Evolutionary conservation across 2,113 vertebrate genomes (phyloP).

Genomic region (Bufo gargarizans): DNA sequence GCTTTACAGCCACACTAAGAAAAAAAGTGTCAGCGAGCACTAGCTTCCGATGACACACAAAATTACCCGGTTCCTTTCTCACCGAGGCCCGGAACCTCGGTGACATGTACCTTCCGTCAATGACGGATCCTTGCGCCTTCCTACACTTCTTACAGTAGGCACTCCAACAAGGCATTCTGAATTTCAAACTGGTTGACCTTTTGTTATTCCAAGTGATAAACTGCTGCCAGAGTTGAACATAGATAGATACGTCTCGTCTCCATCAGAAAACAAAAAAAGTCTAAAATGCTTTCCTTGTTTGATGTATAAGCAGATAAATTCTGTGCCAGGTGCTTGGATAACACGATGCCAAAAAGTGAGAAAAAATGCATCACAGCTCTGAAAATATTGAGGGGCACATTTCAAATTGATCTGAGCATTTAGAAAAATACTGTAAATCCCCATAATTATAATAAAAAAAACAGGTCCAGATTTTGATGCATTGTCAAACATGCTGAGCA

Average conservation of each 20-base stretch:
- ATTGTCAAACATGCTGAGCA: neutral
- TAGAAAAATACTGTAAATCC: neutral
- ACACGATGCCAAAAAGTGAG: slow-evolving; percentile 1
- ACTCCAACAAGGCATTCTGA: neutral
- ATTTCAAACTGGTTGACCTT: neutral
- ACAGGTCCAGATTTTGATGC: neutral
- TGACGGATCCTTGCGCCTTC: no score
- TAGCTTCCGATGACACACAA: no score
- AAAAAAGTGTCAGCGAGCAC: no score
- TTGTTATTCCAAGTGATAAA: neutral
- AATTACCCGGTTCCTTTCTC: no score
- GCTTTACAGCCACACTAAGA: no score
- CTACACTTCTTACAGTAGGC: no score
- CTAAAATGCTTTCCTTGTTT: neutral
- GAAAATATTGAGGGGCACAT: slow-evolving; percentile 31
- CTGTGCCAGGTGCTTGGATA: slow-evolving; percentile 40
- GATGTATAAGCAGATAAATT: slow-evolving; percentile 13
- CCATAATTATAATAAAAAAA: neutral
- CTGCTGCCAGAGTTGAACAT: neutral
- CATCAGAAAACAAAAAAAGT: neutral
- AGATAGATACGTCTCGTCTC: neutral
- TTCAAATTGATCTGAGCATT: neutral
- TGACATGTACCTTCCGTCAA: no score
- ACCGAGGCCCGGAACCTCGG: no score
- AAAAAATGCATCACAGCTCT: slow-evolving; percentile 22